A percentile compares a stretch with the other conserved stretches of the same genome.
phyloP scores from a whole-genome alignment of 2,888 invertebrate genomes.

The Mimas tiliae region DNA sequence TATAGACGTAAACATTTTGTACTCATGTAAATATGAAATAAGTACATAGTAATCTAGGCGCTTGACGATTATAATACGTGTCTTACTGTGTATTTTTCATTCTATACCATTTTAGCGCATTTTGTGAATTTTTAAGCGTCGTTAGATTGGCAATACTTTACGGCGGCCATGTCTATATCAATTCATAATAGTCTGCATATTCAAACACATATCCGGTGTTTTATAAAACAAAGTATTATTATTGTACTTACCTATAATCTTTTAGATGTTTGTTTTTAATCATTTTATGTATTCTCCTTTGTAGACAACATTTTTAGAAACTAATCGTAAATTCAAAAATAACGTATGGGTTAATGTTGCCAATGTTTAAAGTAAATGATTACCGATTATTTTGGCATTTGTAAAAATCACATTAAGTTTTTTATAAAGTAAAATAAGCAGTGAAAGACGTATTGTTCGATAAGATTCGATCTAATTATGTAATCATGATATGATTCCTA shows the following conservation, averaged over 20 bases:
- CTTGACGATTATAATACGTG: conserved; percentile 46
- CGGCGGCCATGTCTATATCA: conserved; percentile 8
- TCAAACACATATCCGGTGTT: conserved; percentile 3
- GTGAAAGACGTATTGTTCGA: conserved; percentile 40
- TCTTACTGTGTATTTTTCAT: conserved; percentile 45
- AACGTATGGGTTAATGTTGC: neutral
- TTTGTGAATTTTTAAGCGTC: neutral
- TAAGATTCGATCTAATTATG: conserved; percentile 41
- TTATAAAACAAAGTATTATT: conserved; percentile 6
- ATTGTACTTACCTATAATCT: neutral
- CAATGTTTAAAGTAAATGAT: neutral
- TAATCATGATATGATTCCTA: conserved; percentile 54
- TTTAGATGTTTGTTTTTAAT: neutral
- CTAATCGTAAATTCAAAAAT: neutral
- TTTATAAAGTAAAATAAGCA: conserved; percentile 38
- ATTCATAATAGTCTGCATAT: conserved; percentile 10
- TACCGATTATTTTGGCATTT: neutral
- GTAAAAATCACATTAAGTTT: neutral
- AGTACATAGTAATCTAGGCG: conserved; percentile 45
- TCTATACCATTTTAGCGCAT: conserved; percentile 7
- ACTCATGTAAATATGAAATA: conserved; percentile 53
- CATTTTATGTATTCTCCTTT: conserved; percentile 3
- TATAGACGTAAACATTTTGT: conserved; percentile 55
- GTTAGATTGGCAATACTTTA: conserved; percentile 1
- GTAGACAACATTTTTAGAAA: conserved; percentile 1